Evolutionary conservation across 2,797 vertebrate species (phyloP), one percentile per base, ranked within the genome.

Genomic region (Acanthis flammea): DNA sequence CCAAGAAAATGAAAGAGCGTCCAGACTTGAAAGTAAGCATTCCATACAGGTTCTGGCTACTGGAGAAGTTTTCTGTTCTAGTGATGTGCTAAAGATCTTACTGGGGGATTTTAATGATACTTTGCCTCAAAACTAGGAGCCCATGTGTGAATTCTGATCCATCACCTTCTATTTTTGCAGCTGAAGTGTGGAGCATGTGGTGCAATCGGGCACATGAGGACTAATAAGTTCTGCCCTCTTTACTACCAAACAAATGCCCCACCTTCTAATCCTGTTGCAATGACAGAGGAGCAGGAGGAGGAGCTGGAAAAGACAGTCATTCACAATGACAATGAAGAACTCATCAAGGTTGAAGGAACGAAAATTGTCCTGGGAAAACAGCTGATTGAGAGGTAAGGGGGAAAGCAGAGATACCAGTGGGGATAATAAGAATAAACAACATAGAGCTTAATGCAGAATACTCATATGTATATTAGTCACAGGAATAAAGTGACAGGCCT

Each of bases 211-310:
- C 99, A 99, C 97, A 99, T 99, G 99, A 99, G 99, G 93, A 99
- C 99, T 96, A 99, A 99, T 97, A 99, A 99, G 92, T 99, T 99
- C 97, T 99, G 99, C 94, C 99, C 99, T 4, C 98, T 99, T 31
- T 99, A 99, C 98, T 99, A 99, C 97, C 99, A 99, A 98, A 99
- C 99, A 84, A 99, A 99, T 65, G 99, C 99, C 4, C 99, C 99
- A 1, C 99, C 99, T 61, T 99, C 99, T 35, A 99, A 99, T 96
- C 99, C 99, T 2, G 99, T 99, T n/a, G 99, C 99, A 87, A 99
- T 99, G 99, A 99, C 99, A 33, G 99, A 99, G 93, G 99, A 99
- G 94, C 99, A 99, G 96, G 99, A 99, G 92, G 99, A 99, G 86
- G 99, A 99, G 97, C 98, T 99, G 86, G 99, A 99, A 95, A 99